phyloP scores from a whole-genome alignment of 2,113 vertebrate genomes.

The Cricetomys ansorgei region DNA sequence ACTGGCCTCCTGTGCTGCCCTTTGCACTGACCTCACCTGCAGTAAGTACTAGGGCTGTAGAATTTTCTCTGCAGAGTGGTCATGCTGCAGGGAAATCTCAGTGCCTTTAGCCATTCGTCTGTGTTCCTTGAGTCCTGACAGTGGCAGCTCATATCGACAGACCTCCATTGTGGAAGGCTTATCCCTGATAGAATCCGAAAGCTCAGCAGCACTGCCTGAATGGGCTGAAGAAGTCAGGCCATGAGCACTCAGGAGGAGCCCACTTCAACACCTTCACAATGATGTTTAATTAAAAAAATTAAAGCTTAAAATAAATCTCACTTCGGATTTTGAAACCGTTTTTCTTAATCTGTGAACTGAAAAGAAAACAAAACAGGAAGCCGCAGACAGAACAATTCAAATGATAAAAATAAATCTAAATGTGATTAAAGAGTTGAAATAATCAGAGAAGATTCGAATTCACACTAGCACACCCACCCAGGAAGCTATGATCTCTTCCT shows the following conservation, averaged over 20 bases:
- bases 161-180: not conserved
- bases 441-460: not conserved
- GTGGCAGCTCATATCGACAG: not conserved
- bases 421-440: not conserved
- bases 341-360: slow-evolving; percentile 10
- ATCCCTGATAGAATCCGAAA: not conserved
- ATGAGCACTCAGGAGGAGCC: not conserved
- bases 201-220: not conserved
- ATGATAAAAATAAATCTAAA: not conserved
- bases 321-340: not conserved
- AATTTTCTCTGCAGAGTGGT: not conserved
- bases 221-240: not conserved
- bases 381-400: not conserved
- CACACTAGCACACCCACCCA: rapidly evolving
- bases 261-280: not conserved
- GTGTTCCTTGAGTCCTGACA: not conserved
- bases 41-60: not conserved
- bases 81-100: not conserved
- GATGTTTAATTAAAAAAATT: not conserved
- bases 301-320: not conserved
- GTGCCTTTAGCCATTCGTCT: rapidly evolving
- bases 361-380: not conserved
- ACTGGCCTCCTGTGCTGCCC: not conserved
- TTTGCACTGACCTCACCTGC: not conserved
- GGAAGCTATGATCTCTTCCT: not conserved